A percentile compares a stretch with the other conserved stretches of the same genome.
phyloP scores from a whole-genome alignment of 2,888 invertebrate species.

The Dynastes grantii region DNA sequence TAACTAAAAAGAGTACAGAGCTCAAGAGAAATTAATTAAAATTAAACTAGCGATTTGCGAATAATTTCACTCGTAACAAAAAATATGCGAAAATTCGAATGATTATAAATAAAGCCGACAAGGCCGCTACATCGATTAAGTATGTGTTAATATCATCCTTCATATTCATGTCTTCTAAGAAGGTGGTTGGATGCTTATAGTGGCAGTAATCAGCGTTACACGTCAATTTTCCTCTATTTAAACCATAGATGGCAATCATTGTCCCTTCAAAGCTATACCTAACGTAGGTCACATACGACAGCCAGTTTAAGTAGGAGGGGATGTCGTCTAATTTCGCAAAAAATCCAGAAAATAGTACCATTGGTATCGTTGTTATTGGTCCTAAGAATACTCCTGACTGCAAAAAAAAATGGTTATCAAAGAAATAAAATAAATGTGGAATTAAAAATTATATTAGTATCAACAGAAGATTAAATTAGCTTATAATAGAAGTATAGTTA shows the following conservation, averaged over 20 bases:
- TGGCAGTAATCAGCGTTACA: slow-evolving; percentile 90
- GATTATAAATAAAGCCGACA: slow-evolving; percentile 85
- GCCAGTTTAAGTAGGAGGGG: slow-evolving; percentile 90
- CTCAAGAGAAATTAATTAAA: slow-evolving; percentile 19
- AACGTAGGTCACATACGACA: slow-evolving; percentile 92
- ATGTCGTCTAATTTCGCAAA: slow-evolving; percentile 94
- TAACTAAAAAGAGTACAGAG: not conserved
- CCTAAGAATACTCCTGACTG: slow-evolving; percentile 82
- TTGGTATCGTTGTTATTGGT: slow-evolving; percentile 92
- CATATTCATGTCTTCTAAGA: slow-evolving; percentile 91
- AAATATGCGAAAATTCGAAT: slow-evolving; percentile 87
- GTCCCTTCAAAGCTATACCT: slow-evolving; percentile 95
- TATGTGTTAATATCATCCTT: slow-evolving; percentile 76
- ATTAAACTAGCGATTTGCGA: slow-evolving; percentile 59
- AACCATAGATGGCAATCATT: slow-evolving; percentile 93
- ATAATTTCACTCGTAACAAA: slow-evolving; percentile 86
- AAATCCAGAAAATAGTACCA: slow-evolving; percentile 94
- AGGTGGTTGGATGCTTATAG: slow-evolving; percentile 85
- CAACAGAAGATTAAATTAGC: no score
- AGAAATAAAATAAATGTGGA: no score
- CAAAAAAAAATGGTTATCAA: slow-evolving; percentile 51
- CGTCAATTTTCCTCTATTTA: slow-evolving; percentile 84
- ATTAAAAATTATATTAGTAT: no score
- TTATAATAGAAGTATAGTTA: not conserved
- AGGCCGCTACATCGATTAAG: slow-evolving; percentile 89